A percentile compares a stretch with the other conserved stretches of the same genome.
Conservation (phyloP, 2,888 invertebrate species). For the Idaea aversata region DNA sequence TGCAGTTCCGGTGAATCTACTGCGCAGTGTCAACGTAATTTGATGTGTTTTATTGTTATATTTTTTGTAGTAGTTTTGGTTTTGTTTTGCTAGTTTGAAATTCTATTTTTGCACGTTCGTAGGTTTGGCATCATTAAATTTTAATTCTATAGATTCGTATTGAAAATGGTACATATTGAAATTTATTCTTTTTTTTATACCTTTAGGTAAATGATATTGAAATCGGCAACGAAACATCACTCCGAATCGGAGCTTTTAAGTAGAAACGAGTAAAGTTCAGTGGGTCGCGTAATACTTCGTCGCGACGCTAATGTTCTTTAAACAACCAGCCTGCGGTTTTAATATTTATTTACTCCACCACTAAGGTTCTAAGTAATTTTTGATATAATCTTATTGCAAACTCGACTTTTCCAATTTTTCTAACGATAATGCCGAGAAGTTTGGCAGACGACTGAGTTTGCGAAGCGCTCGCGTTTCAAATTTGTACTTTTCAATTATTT, state of each 20-base stretch:
- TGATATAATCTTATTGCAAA: constrained; percentile 43
- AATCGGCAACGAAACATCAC: constrained; percentile 37
- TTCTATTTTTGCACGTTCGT: constrained; percentile 7
- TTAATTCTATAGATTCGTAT: constrained; percentile 7
- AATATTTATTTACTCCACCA: constrained; percentile 47
- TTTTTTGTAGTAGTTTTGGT: background rate
- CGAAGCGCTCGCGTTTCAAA: constrained; percentile 44
- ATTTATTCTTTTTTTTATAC: constrained; percentile 26
- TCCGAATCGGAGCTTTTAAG: constrained; percentile 34
- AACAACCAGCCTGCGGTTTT: constrained; percentile 48
- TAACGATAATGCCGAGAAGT: constrained; percentile 55
- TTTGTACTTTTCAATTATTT: constrained; percentile 63
- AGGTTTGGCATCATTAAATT: too few relatives aligned
- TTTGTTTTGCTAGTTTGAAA: background rate
- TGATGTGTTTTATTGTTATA: constrained; percentile 23
- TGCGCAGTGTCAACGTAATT: constrained; percentile 16
- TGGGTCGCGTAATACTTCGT: constrained; percentile 49
- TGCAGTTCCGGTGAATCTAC: constrained; percentile 41
- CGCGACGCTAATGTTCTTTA: constrained; percentile 48
- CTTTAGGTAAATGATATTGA: constrained; percentile 35
- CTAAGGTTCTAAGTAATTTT: constrained; percentile 39
- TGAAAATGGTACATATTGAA: constrained; percentile 5
- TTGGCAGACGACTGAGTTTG: constrained; percentile 41
- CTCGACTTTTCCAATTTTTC: constrained; percentile 53
- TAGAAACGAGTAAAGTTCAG: constrained; percentile 44